Base-by-base conservation (phyloP, 2,113 vertebrate genomes). In the Phalacrocorax aristotelis region DNA sequence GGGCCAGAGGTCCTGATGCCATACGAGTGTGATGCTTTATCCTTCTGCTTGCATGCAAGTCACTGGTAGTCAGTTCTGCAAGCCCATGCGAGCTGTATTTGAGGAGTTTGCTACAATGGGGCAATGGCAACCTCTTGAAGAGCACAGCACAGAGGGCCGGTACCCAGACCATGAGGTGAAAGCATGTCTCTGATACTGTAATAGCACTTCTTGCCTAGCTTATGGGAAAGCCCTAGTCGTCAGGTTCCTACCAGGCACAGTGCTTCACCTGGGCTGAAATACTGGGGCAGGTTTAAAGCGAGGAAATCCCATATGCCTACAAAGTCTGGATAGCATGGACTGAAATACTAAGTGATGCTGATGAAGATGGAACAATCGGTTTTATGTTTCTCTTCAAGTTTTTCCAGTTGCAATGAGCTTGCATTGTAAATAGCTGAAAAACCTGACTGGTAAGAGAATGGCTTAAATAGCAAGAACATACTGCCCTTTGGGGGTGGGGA, bases 341-440 rank as follows among this genome's bases (percentile, higher is more conserved):
- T 78, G 85, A 87, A 83, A 86, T 70, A 81, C 74, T 87, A 49
- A 38, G 80, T 0, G 6, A 89, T 0, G 7, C 44, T 44, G 87
- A 95, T 91, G 95, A 88, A 91, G 96, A 95, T 64, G 22, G 93
- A 83, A 90, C 70, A 74, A 89, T 83, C 93, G 93, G 83, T 95
- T 93, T 54, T 64, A 83, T 58, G 79, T 89, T 96, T 97, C 95
- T 96, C 82, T 98, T 98, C 97, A 98, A 98, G 97, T 97, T 98
- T 96, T 97, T 97, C 96, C 97, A 97, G 97, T 97, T 94, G 96
- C 97, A 96, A 95, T 57, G 86, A 96, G 40, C 91, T 97, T 96
- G 96, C 96, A 95, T 97, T 97, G 95, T 96, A 96, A 95, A 93
- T 69, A 95, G 95, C 91, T 90, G 97, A 97, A 96, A 97, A 97